A percentile compares a stretch with the other conserved stretches of the same genome.
Evolutionary conservation across 2,888 invertebrate genomes (phyloP).

Genomic region (Plebejus anna): DNA sequence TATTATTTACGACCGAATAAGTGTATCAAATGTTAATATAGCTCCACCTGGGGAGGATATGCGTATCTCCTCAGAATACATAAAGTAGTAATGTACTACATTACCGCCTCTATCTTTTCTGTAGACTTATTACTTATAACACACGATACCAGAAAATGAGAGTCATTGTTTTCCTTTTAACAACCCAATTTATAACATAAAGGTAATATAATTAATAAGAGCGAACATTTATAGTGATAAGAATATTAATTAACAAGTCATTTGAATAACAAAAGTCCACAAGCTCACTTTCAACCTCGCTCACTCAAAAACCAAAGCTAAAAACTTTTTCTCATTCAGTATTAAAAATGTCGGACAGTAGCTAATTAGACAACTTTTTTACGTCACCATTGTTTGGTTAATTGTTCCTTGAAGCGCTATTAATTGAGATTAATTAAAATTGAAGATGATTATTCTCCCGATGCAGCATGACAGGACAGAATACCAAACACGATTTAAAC

Average conservation of each 20-base stretch:
- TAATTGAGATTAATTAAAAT: slow-evolving; percentile 71
- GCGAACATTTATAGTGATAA: background rate
- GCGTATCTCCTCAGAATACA: slow-evolving; percentile 11
- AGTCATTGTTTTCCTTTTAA: background rate
- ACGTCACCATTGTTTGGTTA: slow-evolving; percentile 50
- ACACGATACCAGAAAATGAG: background rate
- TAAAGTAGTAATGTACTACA: slow-evolving; percentile 8
- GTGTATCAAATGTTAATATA: slow-evolving; percentile 15
- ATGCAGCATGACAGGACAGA: slow-evolving; percentile 56
- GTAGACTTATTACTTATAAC: background rate
- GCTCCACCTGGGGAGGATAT: background rate
- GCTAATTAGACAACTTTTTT: slow-evolving; percentile 47
- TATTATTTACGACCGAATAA: background rate
- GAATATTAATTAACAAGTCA: slow-evolving; percentile 4
- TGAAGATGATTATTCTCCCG: slow-evolving; percentile 69
- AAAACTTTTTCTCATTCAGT: slow-evolving; percentile 19
- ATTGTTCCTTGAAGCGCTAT: slow-evolving; percentile 59
- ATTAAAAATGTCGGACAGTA: slow-evolving; percentile 30
- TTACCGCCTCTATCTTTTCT: background rate
- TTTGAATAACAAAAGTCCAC: slow-evolving; percentile 23
- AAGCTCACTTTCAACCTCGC: slow-evolving; percentile 6
- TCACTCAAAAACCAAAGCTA: slow-evolving; percentile 13
- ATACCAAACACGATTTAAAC: slow-evolving; percentile 53
- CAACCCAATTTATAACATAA: background rate
- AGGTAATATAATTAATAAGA: background rate